Conservation (phyloP, 1,140 invertebrate genomes). For the Diachasmimorpha longicaudata region DNA sequence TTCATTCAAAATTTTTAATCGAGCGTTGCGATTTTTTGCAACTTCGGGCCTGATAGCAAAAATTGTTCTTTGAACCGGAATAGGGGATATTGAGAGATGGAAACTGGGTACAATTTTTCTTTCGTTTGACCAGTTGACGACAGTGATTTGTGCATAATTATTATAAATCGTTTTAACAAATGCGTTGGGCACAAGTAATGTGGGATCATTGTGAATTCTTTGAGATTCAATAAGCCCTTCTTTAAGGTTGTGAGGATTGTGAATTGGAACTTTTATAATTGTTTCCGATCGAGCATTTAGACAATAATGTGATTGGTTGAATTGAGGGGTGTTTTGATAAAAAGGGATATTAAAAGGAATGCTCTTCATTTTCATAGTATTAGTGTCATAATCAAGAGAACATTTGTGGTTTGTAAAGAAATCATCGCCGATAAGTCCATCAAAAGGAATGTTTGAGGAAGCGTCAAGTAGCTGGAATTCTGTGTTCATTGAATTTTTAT, state of each 20-base stretch:
- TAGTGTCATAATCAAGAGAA: not conserved
- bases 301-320: not conserved
- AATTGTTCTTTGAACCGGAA: not conserved
- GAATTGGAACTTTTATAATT: not conserved
- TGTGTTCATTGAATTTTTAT: not conserved
- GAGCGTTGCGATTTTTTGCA: not conserved
- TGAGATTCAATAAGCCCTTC: not conserved
- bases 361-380: not conserved
- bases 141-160: conserved; percentile 1
- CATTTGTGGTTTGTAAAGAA: not conserved
- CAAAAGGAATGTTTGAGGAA: conserved; percentile 24
- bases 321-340: conserved; percentile 13
- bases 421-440: conserved; percentile 13
- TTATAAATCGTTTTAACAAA: not conserved
- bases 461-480: conserved; percentile 12
- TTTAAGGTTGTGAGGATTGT: not conserved
- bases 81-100: not conserved
- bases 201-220: not conserved
- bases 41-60: not conserved
- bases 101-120: not conserved
- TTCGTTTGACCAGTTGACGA: not conserved
- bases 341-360: not conserved
- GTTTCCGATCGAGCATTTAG: conserved; percentile 2
- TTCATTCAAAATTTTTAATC: conserved; percentile 11
- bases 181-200: conserved; percentile 6